Evolutionary conservation across 1,140 invertebrate genomes (phyloP).

Genomic region (Hycleus phaleratus): DNA sequence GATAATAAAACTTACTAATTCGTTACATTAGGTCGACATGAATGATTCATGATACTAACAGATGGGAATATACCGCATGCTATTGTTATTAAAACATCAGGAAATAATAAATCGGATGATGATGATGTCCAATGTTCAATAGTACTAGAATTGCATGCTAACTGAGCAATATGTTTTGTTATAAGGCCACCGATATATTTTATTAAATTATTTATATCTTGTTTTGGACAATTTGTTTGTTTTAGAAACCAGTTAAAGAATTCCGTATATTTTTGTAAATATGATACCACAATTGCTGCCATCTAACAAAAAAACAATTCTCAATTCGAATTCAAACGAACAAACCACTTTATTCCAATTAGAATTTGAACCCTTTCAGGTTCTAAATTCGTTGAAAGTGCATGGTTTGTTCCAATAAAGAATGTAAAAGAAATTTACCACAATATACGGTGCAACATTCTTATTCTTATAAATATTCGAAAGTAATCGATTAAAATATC

Average conservation of each 20-base stretch:
- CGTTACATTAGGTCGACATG: conserved; percentile 76
- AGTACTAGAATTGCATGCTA: conserved; percentile 65
- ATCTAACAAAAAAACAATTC: conserved; percentile 44
- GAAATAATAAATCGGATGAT: conserved; percentile 27
- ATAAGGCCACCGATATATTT: conserved; percentile 51
- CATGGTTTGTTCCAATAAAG: too few species aligned
- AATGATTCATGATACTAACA: conserved; percentile 87
- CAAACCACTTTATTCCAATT: too few species aligned
- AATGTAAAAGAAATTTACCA: conserved; percentile 24
- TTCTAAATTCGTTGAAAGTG: too few species aligned
- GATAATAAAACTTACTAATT: conserved; percentile 52
- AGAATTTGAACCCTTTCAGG: too few species aligned
- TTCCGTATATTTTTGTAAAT: conserved; percentile 46
- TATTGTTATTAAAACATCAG: conserved; percentile 51
- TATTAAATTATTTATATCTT: conserved; percentile 41
- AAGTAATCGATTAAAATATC: conserved; percentile 43
- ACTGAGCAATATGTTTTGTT: conserved; percentile 63
- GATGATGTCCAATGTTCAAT: conserved; percentile 31
- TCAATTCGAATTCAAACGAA: background rate
- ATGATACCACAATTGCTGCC: conserved; percentile 48
- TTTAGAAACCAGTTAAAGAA: conserved; percentile 42
- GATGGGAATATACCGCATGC: conserved; percentile 81
- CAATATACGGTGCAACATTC: conserved; percentile 25
- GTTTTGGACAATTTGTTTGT: conserved; percentile 23
- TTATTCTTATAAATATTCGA: conserved; percentile 32